phyloP scores from a whole-genome alignment of 2,113 vertebrate species.

The Microtus pennsylvanicus region DNA sequence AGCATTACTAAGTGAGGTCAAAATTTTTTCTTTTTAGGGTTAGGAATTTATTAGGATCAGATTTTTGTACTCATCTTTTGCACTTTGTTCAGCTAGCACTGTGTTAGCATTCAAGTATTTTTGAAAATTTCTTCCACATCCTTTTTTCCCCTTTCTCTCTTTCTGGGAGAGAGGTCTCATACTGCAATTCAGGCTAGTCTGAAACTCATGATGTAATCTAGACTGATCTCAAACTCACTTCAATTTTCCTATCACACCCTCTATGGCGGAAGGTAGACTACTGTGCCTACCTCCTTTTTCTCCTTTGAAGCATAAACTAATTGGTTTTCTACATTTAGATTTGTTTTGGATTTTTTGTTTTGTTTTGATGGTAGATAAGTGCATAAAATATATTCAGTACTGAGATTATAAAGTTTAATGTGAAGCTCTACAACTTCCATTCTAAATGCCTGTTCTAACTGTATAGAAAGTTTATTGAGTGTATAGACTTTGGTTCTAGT shows the following conservation, averaged over 20 bases:
- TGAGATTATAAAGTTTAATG: background rate
- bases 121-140: background rate
- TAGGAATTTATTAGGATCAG: conserved; percentile 25
- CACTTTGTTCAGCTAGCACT: background rate
- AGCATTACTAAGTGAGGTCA: conserved; percentile 51
- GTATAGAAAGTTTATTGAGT: background rate
- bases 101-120: background rate
- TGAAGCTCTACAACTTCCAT: background rate
- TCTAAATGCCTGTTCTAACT: background rate
- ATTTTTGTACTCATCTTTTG: background rate
- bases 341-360: background rate
- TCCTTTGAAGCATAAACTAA: background rate
- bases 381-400: background rate
- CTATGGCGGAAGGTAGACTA: background rate
- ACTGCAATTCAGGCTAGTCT: background rate
- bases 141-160: background rate
- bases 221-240: background rate
- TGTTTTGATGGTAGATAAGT: background rate
- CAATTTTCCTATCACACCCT: background rate
- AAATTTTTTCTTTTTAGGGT: conserved; percentile 47
- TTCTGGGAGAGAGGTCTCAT: background rate
- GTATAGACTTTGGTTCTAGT: background rate
- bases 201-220: background rate
- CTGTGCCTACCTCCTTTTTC: background rate
- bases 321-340: background rate